Base-by-base conservation (phyloP, 2,888 invertebrate genomes). In the Mesoligia furuncula region DNA sequence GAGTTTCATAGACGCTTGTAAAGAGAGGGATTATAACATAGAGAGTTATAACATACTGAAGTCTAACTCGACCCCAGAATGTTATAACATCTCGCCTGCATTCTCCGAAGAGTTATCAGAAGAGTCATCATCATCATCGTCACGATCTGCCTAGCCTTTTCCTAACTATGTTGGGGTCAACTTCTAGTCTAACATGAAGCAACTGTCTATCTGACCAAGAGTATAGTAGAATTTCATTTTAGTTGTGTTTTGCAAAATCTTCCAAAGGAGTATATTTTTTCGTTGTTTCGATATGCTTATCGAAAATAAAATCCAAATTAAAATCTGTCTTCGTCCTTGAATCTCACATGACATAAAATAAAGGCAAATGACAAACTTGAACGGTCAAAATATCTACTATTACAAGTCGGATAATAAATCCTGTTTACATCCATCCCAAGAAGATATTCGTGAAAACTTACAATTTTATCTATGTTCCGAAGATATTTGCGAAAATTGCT, bases 401-500 rank as follows among this genome's bases (percentile, higher is more conserved):
- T 48, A 72, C 75, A 54, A 65, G 27, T 17, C 24, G 2, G 7
- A 17, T 27, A 73, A 62, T 71, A 75, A 79, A 75, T 79, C 5
- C 65, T 71, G 64, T 73, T 74, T 72, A 70, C 72, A 72, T 39
- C 61, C n/a, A 48, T 72, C 42, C 27, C 42, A 7, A 4, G 36
- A 61, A 69, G 48, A 71, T 68, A 81, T 85, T 77, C 62, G 24
- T 79, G 75, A 69, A 83, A 87, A 85, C 76, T 62, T 78, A 66
- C 59, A 74, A 69, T 78, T 85, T 83, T 82, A 81, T 86, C 79
- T 77, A 54, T n/a, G 75, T 75, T 79, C 66, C 67, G n/a, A 77
- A 80, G 75, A 81, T 81, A 81, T 81, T 89, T 80, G 81, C 70
- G 83, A 79, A 81, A 86, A 89, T 85, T 85, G 84, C 81, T 68